These are phyloP conservation scores for Cryptocheilus praepositus DNA, from an alignment of 2,888 invertebrate genomes.

Conservation along the genomic window DNA sequence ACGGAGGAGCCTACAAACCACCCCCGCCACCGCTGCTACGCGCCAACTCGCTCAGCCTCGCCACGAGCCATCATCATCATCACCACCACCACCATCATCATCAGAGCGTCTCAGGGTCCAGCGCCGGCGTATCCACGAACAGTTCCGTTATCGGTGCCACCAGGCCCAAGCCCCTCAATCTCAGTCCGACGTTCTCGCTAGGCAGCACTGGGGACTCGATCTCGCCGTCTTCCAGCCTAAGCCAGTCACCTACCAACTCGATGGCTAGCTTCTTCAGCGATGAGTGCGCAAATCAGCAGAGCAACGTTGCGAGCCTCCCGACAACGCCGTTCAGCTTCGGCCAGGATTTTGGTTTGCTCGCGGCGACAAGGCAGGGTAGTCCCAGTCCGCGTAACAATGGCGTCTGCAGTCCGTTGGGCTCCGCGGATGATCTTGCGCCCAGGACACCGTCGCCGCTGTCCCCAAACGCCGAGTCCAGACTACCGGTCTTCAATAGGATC, in stretches of 20 bases:
- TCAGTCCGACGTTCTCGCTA: constrained; percentile 73
- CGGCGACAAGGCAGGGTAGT: constrained; percentile 77
- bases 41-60: constrained; percentile 63
- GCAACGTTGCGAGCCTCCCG: constrained; percentile 67
- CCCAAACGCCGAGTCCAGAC: constrained; percentile 79
- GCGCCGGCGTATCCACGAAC: constrained; percentile 26
- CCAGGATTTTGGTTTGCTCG: constrained; percentile 69
- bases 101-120: constrained; percentile 25
- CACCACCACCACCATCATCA: constrained; percentile 36
- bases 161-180: constrained; percentile 71
- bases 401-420: constrained; percentile 71
- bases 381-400: constrained; percentile 67
- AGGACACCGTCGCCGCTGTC: constrained; percentile 67
- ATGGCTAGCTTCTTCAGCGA: constrained; percentile 80
- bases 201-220: constrained; percentile 78
- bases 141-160: constrained; percentile 61
- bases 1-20: constrained; percentile 53
- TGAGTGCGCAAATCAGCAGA: constrained; percentile 73
- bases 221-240: constrained; percentile 80
- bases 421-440: constrained; percentile 52
- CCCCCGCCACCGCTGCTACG: constrained; percentile 55
- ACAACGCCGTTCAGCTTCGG: constrained; percentile 69
- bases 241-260: constrained; percentile 80
- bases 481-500: constrained; percentile 88
- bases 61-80: constrained; percentile 63